Base-by-base conservation (phyloP, 2,888 invertebrate genomes). In the Eristalis tenax region DNA sequence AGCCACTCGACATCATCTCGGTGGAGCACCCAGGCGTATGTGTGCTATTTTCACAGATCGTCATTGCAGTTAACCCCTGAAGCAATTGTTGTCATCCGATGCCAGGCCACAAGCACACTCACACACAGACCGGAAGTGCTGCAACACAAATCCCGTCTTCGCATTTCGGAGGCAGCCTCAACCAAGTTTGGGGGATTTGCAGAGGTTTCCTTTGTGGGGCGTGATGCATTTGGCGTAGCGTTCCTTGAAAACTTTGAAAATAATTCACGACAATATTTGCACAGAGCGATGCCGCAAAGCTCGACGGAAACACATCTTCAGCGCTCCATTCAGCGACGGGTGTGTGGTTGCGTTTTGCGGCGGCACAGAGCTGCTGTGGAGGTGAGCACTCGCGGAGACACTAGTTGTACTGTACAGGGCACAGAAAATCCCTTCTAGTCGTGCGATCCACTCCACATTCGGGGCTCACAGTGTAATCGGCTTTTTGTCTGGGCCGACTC, bases 401-500 rank as follows among this genome's bases (percentile, higher is more conserved):
- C 43, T 38, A 35, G n/a, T n/a, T n/a, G n/a, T n/a, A n/a, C n/a
- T n/a, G 13, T 13, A 38, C 28, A 38, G 23, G 28, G 1, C 15
- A 43, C 64, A 68, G 15, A 64, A 77, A 73, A 77, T 77, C 73
- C 70, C 18, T 22, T 77, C 50, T 18, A 50, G n/a, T 50, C 65
- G 71, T 56, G 63, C 64, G 84, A 70, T 64, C 70, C 43, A 61
- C 38, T 35, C 38, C 18, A 22, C 38, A 70, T 64, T 82, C 43
- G 28, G 26, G 69, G 73, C 73, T 64, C 59, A 35, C 63, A 69
- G 28, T 76, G 69, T 82, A 85, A 82, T 85, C 85, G 85, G 81
- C 82, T 82, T 76, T 50, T 66, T 77, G 76, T 73, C 59, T 71
- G 71, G 43, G 76, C 66, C 38, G 76, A 70, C 26, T 23, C n/a